Evolutionary conservation across 2,113 vertebrate species (phyloP).

Genomic region (Oncorhynchus gorbuscha): DNA sequence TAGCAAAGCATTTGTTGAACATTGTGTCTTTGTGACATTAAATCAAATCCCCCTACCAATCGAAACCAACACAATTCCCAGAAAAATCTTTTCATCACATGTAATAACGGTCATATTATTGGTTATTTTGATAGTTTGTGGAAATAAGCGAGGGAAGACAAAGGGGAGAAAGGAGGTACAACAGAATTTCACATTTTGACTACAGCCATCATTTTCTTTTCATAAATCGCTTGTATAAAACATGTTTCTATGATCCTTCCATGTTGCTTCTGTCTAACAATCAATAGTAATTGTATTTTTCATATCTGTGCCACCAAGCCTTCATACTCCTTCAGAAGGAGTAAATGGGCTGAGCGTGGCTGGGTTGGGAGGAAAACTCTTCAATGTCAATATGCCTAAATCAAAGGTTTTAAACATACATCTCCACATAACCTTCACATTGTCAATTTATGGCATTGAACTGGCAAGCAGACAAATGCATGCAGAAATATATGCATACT

Average conservation of each 20-base stretch:
- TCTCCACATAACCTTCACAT: conserved; percentile 46
- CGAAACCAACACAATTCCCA: not conserved
- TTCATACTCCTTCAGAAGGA: conserved; percentile 31
- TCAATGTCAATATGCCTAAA: conserved; percentile 56
- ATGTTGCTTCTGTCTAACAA: conserved; percentile 40
- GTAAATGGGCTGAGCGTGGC: conserved; percentile 43
- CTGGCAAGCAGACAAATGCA: not conserved
- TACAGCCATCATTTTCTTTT: conserved; percentile 23
- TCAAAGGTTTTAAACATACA: conserved; percentile 65
- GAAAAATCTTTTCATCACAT: not conserved
- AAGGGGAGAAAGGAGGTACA: conserved; percentile 2
- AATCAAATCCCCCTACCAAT: not conserved
- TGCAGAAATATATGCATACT: not conserved
- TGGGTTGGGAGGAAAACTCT: conserved; percentile 38
- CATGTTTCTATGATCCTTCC: conserved; percentile 39
- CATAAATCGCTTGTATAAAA: conserved; percentile 28
- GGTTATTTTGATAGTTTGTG: no score
- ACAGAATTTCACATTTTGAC: conserved; percentile 14
- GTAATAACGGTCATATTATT: no score
- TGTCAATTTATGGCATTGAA: conserved; percentile 2
- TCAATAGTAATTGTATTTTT: conserved; percentile 53
- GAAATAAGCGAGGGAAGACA: not conserved
- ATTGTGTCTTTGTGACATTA: not conserved
- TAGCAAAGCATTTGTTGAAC: not conserved
- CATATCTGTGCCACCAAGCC: conserved; percentile 43